A percentile compares a stretch with the other conserved stretches of the same genome.
Conservation (phyloP, 92 coral and sea anemone genomes). For the Heteractis magnifica region DNA sequence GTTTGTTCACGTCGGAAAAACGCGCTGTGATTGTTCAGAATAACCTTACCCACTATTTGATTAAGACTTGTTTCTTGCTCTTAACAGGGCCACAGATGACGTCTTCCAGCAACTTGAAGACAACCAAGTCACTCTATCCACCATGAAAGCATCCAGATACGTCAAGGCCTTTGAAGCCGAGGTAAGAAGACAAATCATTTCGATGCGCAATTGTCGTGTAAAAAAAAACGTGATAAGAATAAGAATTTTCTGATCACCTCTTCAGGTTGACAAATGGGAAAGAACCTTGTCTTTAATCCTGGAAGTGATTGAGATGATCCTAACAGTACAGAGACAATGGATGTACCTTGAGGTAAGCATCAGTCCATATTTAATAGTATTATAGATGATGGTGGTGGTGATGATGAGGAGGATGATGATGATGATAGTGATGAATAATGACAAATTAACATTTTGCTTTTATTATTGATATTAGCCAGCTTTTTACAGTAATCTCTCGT, state of each 20-base stretch:
- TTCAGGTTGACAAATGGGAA: slow-evolving; percentile 98
- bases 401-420: neutral
- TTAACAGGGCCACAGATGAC: slow-evolving; percentile 85
- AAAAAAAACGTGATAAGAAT: neutral
- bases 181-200: slow-evolving; percentile 43
- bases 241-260: neutral
- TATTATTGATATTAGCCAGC: too few relatives aligned
- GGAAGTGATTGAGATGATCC: slow-evolving; percentile 96
- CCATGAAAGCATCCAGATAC: slow-evolving; percentile 98
- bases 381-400: neutral
- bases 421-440: neutral
- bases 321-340: slow-evolving; percentile 99
- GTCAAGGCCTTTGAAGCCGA: slow-evolving; percentile 96
- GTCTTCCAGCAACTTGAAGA: slow-evolving; percentile 96
- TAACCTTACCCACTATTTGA: neutral
- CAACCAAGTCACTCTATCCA: slow-evolving; percentile 95
- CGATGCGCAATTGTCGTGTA: neutral
- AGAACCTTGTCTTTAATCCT: slow-evolving; percentile 93
- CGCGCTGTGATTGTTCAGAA: neutral
- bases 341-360: slow-evolving; percentile 93
- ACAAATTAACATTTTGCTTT: neutral
- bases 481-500: neutral
- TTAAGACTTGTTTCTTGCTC: neutral
- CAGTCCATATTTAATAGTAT: too few relatives aligned
- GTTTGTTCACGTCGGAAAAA: too few relatives aligned